A percentile compares a stretch with the other conserved stretches of the same genome.
Conservation (phyloP, 2,888 invertebrate species). For the Chromoteleia sp. region DNA sequence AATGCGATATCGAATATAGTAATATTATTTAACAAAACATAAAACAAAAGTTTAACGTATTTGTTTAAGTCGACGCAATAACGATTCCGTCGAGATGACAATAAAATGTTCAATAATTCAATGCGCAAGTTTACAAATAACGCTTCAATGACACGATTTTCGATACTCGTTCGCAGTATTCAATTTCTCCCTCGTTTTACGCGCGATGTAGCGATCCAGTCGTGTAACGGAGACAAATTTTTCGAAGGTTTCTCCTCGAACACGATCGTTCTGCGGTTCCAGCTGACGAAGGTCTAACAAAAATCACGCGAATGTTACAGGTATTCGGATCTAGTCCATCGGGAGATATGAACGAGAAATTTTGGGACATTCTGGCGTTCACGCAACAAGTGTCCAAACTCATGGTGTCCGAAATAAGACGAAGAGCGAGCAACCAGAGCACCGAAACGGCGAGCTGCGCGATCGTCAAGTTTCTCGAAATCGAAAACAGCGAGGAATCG, state of each 20-base stretch:
- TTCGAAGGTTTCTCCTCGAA: constrained; percentile 18
- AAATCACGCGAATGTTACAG: constrained; percentile 84
- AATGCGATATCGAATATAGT: no score
- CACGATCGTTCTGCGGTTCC: constrained; percentile 9
- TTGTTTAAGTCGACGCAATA: no score
- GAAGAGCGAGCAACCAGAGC: constrained; percentile 97
- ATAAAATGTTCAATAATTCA: neutral
- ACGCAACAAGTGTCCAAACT: constrained; percentile 97
- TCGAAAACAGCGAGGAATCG: constrained; percentile 96
- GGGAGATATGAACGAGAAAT: constrained; percentile 98
- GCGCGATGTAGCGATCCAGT: constrained; percentile 7
- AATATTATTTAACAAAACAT: no score
- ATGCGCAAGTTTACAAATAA: neutral
- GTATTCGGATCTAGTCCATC: constrained; percentile 97
- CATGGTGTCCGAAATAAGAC: constrained; percentile 98
- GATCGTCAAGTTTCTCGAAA: constrained; percentile 98
- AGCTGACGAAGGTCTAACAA: neutral
- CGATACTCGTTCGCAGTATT: constrained; percentile 13
- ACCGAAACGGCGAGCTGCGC: constrained; percentile 98
- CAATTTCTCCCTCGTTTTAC: constrained; percentile 36
- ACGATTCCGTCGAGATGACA: no score
- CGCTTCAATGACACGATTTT: neutral
- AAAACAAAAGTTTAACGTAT: no score
- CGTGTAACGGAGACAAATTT: neutral
- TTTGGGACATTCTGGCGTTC: constrained; percentile 97